These are phyloP conservation scores for Morinoia aosen DNA, from an alignment of 2,888 invertebrate species.

Conservation along the genomic window DNA sequence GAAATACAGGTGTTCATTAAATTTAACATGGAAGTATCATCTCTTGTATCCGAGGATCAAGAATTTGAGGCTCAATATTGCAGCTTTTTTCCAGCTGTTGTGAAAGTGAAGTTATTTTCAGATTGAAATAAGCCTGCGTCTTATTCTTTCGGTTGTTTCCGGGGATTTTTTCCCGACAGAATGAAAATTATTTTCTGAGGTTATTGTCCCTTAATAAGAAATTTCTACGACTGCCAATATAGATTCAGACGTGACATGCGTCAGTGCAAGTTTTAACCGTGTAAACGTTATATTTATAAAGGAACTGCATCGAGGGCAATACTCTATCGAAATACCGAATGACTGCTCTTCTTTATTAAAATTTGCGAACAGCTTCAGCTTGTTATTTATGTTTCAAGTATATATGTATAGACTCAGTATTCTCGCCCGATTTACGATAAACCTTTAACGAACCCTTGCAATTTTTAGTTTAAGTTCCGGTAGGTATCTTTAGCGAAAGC, in stretches of 20 bases:
- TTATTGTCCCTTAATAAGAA: neutral
- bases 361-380: no score
- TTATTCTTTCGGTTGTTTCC: neutral
- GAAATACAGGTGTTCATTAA: neutral
- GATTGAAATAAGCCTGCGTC: neutral
- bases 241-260: neutral
- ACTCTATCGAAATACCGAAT: no score
- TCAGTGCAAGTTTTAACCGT: neutral
- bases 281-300: neutral
- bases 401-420: neutral
- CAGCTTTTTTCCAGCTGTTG: neutral
- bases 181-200: neutral
- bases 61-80: neutral
- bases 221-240: neutral
- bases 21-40: neutral
- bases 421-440: neutral
- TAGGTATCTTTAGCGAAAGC: neutral
- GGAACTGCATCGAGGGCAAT: neutral
- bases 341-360: no score
- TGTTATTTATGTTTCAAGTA: neutral
- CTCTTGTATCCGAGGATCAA: neutral
- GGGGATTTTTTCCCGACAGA: neutral
- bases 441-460: neutral
- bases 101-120: neutral
- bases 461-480: neutral